A percentile compares a stretch with the other conserved stretches of the same genome.
These are phyloP conservation scores for Caenorhabditis sulstoni DNA, from an alignment of 2,888 invertebrate genomes.

Conservation along the genomic window DNA sequence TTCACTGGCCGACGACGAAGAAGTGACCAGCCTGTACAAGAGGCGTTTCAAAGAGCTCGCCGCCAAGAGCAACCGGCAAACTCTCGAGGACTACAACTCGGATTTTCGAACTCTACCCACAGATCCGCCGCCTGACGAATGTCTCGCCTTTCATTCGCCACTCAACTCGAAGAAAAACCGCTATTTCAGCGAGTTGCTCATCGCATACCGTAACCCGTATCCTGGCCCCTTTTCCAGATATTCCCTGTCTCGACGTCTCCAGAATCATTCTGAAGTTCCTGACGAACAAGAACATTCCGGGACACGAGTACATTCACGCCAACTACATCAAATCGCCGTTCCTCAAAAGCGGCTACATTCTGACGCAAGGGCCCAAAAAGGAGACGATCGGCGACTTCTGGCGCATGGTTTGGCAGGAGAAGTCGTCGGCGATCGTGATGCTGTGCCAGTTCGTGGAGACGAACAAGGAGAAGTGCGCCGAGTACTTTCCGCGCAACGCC, in stretches of 20 bases:
- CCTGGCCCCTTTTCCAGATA: background rate
- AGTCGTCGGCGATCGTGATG: constrained; percentile 41
- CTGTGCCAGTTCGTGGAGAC: constrained; percentile 47
- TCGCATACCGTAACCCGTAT: no score
- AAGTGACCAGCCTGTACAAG: constrained; percentile 15
- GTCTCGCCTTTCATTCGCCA: constrained; percentile 37
- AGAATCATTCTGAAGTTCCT: background rate
- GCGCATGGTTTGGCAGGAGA: constrained; percentile 57
- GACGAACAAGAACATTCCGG: background rate
- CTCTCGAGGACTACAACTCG: constrained; percentile 46
- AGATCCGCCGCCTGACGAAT: constrained; percentile 36
- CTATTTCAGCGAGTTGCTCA: constrained; percentile 45
- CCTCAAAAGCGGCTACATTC: constrained; percentile 32
- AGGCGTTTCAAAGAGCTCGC: constrained; percentile 51
- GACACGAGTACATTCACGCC: constrained; percentile 68
- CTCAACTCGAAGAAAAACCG: constrained; percentile 55
- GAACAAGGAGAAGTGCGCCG: constrained; percentile 39
- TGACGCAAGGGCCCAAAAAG: constrained; percentile 55
- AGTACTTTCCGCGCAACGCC: constrained; percentile 25
- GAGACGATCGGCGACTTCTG: constrained; percentile 50
- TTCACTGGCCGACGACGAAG: constrained; percentile 50
- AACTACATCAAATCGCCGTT: constrained; percentile 61
- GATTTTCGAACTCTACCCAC: constrained; percentile 55
- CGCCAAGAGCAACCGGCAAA: constrained; percentile 26
- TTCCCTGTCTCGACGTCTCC: background rate